Evolutionary conservation across 2,888 invertebrate genomes (phyloP), one percentile per base, ranked within the genome.

Genomic region (Lithophane ornitopus): DNA sequence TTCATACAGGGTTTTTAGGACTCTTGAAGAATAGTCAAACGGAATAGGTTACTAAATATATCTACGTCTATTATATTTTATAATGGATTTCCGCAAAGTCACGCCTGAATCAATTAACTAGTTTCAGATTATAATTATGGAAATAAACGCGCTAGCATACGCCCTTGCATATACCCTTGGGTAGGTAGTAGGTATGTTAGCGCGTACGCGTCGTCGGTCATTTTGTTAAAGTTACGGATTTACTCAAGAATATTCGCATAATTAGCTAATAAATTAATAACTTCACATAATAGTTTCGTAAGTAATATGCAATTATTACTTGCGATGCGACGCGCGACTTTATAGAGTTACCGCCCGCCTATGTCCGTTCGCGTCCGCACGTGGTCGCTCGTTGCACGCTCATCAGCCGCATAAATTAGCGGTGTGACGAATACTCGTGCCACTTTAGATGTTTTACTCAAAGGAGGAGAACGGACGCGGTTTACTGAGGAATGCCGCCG

Each of bases 381-480:
- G 66, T 46, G 66, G 41, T 22, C 67, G 62, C 73, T 72, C 75
- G 70, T 78, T 46, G 67, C 56, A 49, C 63, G 61, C 78, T 74
- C 72, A 63, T 75, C 69, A 65, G 49, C 34, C 54, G 44, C 70
- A 68, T 78, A 61, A 63, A 74, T 76, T 62, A 74, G 54, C 56
- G 22, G 41, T n/a, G 52, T 65, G 65, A 56, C 76, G 16, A 63
- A 54, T 75, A 49, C 70, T 72, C 39, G 59, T 41, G 46, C 44
- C 65, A 54, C 61, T 56, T 66, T 44, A 67, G 26, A 49, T 69
- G 67, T 49, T 76, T 49, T 56, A 56, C 26, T 52, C 39, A 19
- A 72, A 54, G 8, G 26, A 70, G 34, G 14, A 16, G 56, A 59
- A 34, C n/a, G 16, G 26, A 54, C 22, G 58, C 49, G 59, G 61